A percentile compares a stretch with the other conserved stretches of the same genome.
Conservation (phyloP, 2,113 vertebrate genomes). For the Laterallus jamaicensis region DNA sequence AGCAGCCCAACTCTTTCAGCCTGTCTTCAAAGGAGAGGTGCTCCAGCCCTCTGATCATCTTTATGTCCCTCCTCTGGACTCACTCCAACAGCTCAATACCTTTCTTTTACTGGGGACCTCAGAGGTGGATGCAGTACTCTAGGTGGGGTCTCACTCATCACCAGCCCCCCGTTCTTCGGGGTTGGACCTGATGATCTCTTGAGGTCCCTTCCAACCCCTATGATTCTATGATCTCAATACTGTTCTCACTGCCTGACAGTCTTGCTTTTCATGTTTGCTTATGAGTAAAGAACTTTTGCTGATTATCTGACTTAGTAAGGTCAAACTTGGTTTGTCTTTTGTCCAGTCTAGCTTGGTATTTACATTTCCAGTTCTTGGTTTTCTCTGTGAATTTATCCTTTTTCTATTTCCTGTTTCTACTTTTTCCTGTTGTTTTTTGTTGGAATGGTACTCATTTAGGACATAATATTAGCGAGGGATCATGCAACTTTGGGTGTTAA, state of each 20-base stretch:
- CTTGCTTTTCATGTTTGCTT: conserved; percentile 19
- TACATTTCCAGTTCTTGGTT: not conserved
- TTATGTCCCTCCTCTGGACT: no score
- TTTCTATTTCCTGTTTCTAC: not conserved
- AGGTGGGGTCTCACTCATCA: no score
- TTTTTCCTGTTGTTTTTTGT: not conserved
- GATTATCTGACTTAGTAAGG: not conserved
- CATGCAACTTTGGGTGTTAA: not conserved
- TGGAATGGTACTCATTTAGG: not conserved
- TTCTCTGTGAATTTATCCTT: not conserved
- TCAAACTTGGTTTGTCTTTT: conserved; percentile 6
- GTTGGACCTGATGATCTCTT: no score
- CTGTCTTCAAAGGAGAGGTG: no score
- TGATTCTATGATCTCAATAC: no score
- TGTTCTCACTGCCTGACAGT: not conserved
- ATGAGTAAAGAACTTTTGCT: not conserved
- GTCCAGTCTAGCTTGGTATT: not conserved
- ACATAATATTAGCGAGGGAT: not conserved
- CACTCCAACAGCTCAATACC: no score
- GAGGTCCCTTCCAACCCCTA: no score
- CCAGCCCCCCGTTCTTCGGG: no score
- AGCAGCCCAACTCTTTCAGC: no score
- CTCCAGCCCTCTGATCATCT: no score
- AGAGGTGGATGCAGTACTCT: no score
- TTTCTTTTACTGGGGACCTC: no score